Evolutionary conservation across 2,797 vertebrate genomes (phyloP).

Genomic region (Eulemur coronatus): DNA sequence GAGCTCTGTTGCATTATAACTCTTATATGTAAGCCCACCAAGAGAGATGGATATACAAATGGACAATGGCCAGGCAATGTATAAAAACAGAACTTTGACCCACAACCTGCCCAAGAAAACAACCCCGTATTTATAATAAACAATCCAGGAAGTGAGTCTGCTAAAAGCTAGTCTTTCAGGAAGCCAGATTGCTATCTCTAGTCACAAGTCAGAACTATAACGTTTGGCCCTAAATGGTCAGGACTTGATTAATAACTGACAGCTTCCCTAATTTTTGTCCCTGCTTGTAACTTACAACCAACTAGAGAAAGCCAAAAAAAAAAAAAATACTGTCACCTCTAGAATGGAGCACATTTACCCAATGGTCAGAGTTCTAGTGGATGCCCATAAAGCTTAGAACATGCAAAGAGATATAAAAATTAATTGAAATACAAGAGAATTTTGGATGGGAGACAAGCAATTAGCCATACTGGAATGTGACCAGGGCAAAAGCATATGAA

Average conservation of each 20-base stretch:
- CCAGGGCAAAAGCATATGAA: background rate
- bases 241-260: background rate
- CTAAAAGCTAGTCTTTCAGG: background rate
- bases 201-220: background rate
- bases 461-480: background rate
- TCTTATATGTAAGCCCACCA: fast-evolving
- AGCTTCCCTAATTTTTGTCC: background rate
- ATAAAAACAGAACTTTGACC: background rate
- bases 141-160: background rate
- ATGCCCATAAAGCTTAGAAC: background rate
- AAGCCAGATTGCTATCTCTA: background rate
- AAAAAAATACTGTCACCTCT: background rate
- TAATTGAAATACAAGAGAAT: background rate
- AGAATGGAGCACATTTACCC: background rate
- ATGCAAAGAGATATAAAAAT: background rate
- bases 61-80: background rate
- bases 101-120: background rate
- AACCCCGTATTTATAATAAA: background rate
- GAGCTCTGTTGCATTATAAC: background rate
- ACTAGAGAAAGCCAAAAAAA: background rate
- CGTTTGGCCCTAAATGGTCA: background rate
- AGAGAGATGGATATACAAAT: background rate
- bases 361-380: background rate
- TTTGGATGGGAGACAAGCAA: background rate
- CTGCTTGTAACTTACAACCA: background rate